Conservation (phyloP, 2,888 invertebrate species). For the Brachypalpus laphriformis region DNA sequence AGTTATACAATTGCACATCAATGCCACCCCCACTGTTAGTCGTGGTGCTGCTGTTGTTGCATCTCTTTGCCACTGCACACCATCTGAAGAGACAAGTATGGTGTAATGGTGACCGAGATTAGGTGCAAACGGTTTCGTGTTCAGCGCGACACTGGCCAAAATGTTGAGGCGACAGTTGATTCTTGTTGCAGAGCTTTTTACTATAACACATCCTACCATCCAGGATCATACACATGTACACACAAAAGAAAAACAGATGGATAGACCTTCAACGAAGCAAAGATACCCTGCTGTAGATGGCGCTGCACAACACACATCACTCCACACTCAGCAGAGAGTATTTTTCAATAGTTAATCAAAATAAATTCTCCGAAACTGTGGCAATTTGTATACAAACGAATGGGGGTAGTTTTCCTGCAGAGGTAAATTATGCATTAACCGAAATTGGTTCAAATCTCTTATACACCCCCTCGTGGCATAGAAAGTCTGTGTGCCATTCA, state of each 20-base stretch:
- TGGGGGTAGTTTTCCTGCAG: slow-evolving; percentile 17
- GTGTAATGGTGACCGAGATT: slow-evolving; percentile 31
- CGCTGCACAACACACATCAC: slow-evolving; percentile 14
- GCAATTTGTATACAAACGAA: neutral
- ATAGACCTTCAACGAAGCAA: slow-evolving; percentile 21
- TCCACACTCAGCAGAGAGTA: neutral
- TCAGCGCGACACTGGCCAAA: slow-evolving; percentile 77
- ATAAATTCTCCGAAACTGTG: slow-evolving; percentile 43
- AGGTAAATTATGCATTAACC: slow-evolving; percentile 69
- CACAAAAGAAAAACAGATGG: slow-evolving; percentile 27
- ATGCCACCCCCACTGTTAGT: slow-evolving; percentile 39
- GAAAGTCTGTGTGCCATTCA: slow-evolving; percentile 52
- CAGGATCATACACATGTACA: slow-evolving; percentile 50
- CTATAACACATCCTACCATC: slow-evolving; percentile 31
- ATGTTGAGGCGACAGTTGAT: slow-evolving; percentile 56
- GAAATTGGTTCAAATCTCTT: slow-evolving; percentile 67
- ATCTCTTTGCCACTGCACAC: slow-evolving; percentile 52
- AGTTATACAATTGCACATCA: slow-evolving; percentile 71
- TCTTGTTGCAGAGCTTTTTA: slow-evolving; percentile 69
- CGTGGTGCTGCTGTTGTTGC: slow-evolving; percentile 48
- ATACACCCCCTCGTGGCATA: slow-evolving; percentile 32
- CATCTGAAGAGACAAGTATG: slow-evolving; percentile 32
- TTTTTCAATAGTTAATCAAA: slow-evolving; percentile 38
- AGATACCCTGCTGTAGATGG: slow-evolving; percentile 34
- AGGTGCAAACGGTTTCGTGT: slow-evolving; percentile 77